Evolutionary conservation across 2,888 invertebrate genomes (phyloP), one percentile per base, ranked within the genome.

Genomic region (Poecilobothrus nobilitatus): DNA sequence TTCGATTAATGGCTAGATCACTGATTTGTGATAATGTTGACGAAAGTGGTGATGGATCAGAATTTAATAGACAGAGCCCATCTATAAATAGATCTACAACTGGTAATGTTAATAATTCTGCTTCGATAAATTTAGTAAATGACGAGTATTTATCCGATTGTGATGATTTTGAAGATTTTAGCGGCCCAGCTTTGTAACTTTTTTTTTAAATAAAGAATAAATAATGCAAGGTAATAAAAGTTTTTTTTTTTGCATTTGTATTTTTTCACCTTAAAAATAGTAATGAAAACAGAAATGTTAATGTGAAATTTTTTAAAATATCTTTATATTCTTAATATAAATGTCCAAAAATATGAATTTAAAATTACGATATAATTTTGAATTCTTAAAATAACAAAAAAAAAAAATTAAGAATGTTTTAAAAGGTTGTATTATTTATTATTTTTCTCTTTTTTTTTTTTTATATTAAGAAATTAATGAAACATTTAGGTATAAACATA

Each of bases 1-100:
- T 89, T 70, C 83, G 88, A 74, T 83, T 86, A 75, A 84, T 89
- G 79, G 89, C 89, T 22, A 84, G 87, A 62, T 83, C 86, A 61
- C 79, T 89, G 73, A 88, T 12, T 53, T 53, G 53, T 53, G 53
- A 53, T 53, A 53, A 89, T 75, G 86, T 84, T 74, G 84, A 86
- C 76, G 67, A 72, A 62, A 73, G 72, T 44, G 67, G 73, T 27
- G 75, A 75, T 65, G 74, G 71, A 65, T 75, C 75, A 18, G 27
- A 27, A 27, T 27, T 53, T 15, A 53, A 27, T 27, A 63, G 27
- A 18, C 63, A 27, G 27, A 22, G 5, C 4, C 10, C 27, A 15
- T 20, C n/a, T 20, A 9, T 10, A 20, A 37, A 15, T 20, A n/a
- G 8, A 15, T 21, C 65, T 7, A 27, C 27, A 27, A 5, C 63